Conservation (phyloP, 2,888 invertebrate genomes). For the Unio delphinus region DNA sequence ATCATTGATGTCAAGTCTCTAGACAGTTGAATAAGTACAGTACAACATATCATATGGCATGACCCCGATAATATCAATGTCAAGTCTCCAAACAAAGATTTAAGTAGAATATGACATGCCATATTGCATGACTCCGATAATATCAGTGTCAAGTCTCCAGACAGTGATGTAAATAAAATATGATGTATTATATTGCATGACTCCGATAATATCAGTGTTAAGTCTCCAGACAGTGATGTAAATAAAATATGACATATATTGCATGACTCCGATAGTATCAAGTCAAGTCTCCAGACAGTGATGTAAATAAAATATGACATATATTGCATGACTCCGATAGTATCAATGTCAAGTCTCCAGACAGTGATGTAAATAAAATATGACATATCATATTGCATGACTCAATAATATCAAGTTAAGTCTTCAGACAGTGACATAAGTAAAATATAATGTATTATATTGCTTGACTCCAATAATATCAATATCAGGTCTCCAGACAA, state of each 20-base stretch:
- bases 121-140: slow-evolving; percentile 63
- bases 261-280: slow-evolving; percentile 67
- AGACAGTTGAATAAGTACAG: slow-evolving; percentile 59
- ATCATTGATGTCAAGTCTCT: slow-evolving; percentile 69
- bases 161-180: slow-evolving; percentile 59
- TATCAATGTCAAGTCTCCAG: slow-evolving; percentile 67
- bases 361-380: slow-evolving; percentile 30
- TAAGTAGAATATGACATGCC: too few relatives aligned
- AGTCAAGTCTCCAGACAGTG: slow-evolving; percentile 63
- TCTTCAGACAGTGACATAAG: slow-evolving; percentile 31
- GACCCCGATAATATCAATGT: slow-evolving; percentile 23
- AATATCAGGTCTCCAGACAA: slow-evolving; percentile 60
- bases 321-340: slow-evolving; percentile 61
- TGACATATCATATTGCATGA: slow-evolving; percentile 7
- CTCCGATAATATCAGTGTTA: slow-evolving; percentile 70
- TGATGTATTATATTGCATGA: slow-evolving; percentile 33
- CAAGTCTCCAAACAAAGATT: too few relatives aligned
- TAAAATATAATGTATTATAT: too few relatives aligned
- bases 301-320: slow-evolving; percentile 19
- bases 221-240: slow-evolving; percentile 65
- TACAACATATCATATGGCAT: slow-evolving; percentile 19
- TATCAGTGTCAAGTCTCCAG: slow-evolving; percentile 68
- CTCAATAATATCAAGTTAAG: slow-evolving; percentile 69
- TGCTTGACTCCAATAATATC: slow-evolving; percentile 29
- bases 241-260: slow-evolving; percentile 15